A percentile compares a stretch with the other conserved stretches of the same genome.
Conservation (phyloP, 2,113 vertebrate species). For the Tympanuchus pallidicinctus region DNA sequence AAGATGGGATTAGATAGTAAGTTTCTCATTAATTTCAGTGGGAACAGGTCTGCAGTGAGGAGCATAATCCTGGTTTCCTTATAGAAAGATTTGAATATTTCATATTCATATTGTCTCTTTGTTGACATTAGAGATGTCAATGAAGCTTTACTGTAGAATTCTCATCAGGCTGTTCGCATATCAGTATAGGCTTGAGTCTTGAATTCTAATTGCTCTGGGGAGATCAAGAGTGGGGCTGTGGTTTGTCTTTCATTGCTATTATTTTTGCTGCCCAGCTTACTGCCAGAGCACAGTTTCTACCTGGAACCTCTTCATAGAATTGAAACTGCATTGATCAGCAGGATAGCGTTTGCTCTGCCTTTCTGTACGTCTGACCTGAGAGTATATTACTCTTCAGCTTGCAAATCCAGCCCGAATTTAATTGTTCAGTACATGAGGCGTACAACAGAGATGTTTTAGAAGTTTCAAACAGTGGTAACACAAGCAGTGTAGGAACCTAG, state of each 20-base stretch:
- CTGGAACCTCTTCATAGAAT: not conserved
- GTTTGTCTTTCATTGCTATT: accelerated
- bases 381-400: not conserved
- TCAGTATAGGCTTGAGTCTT: not conserved
- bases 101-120: not conserved
- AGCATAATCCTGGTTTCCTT: not conserved
- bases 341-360: not conserved
- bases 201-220: not conserved
- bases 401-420: not conserved
- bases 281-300: not conserved
- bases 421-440: accelerated
- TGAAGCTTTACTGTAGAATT: not conserved
- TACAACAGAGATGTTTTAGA: not conserved
- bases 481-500: not conserved
- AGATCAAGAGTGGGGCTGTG: not conserved
- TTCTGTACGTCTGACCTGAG: not conserved
- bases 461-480: not conserved
- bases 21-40: not conserved
- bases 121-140: conserved; percentile 22
- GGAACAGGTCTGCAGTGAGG: not conserved
- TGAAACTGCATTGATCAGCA: not conserved
- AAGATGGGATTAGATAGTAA: not conserved
- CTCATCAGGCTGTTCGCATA: not conserved
- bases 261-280: not conserved
- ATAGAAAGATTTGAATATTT: conserved; percentile 7